Evolutionary conservation across 2,797 vertebrate genomes (phyloP).

Genomic region (Harpagifer antarcticus): DNA sequence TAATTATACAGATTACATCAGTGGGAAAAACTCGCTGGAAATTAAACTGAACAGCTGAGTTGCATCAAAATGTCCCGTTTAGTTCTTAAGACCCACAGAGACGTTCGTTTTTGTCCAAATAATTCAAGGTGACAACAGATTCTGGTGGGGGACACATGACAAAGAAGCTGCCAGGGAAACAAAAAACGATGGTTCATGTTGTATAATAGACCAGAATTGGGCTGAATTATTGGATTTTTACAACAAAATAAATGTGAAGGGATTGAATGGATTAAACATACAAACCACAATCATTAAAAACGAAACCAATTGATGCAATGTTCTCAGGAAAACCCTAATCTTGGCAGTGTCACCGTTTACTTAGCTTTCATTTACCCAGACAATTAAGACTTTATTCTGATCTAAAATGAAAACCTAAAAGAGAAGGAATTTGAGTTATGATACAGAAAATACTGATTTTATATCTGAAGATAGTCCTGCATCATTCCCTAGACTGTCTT

Average conservation of each 20-base stretch:
- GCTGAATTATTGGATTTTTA: conserved; percentile 10
- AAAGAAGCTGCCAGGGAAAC: too few species aligned
- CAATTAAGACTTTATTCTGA: neutral
- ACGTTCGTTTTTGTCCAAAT: conserved; percentile 21
- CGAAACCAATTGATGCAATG: conserved; percentile 22
- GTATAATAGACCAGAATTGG: conserved; percentile 4
- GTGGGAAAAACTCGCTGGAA: neutral
- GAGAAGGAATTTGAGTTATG: neutral
- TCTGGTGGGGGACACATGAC: neutral
- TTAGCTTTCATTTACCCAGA: neutral
- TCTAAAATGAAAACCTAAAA: neutral
- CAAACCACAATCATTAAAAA: conserved; percentile 8
- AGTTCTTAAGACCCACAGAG: neutral
- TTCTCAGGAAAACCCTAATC: conserved; percentile 16
- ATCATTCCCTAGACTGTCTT: neutral
- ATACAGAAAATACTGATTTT: neutral
- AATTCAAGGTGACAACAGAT: conserved; percentile 25
- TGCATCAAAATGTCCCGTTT: neutral
- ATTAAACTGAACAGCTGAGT: neutral
- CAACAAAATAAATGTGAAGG: accelerated
- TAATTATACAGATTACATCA: neutral
- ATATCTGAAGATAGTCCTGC: neutral
- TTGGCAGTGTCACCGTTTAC: neutral
- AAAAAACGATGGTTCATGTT: neutral
- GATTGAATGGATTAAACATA: conserved; percentile 33